A percentile compares a stretch with the other conserved stretches of the same genome.
phyloP scores from a whole-genome alignment of 2,888 invertebrate species.

The Agrochola lychnidis region DNA sequence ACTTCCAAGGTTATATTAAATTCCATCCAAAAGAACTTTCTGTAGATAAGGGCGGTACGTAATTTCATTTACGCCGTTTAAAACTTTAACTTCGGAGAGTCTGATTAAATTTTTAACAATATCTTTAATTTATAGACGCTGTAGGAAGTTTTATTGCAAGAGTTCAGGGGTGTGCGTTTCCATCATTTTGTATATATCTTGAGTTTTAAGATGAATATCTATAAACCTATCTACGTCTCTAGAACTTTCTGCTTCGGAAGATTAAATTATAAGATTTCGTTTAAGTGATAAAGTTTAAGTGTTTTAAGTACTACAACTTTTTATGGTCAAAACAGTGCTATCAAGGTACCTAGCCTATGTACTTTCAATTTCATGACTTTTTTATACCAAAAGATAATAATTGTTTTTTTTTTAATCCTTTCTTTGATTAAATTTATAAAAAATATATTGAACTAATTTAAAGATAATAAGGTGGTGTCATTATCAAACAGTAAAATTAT shows the following conservation, averaged over 20 bases:
- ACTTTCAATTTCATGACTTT: neutral
- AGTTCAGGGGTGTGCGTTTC: constrained; percentile 30
- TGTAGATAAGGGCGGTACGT: constrained; percentile 79
- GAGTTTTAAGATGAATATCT: constrained; percentile 12
- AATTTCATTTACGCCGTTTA: constrained; percentile 85
- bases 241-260: neutral
- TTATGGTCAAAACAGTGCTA: neutral
- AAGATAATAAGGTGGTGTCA: neutral
- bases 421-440: neutral
- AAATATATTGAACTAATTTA: no score
- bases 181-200: constrained; percentile 31
- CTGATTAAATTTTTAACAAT: constrained; percentile 83
- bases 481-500: neutral
- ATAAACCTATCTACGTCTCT: neutral
- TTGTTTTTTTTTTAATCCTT: neutral
- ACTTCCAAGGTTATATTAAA: constrained; percentile 83
- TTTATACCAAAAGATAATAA: neutral
- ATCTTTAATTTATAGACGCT: constrained; percentile 77
- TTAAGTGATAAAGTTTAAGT: neutral
- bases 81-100: constrained; percentile 77
- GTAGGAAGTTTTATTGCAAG: constrained; percentile 63
- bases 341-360: neutral
- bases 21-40: constrained; percentile 80
- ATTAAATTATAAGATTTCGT: constrained; percentile 16
- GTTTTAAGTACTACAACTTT: neutral